phyloP scores from a whole-genome alignment of 2,888 invertebrate genomes.

The Athripsodes cinereus region DNA sequence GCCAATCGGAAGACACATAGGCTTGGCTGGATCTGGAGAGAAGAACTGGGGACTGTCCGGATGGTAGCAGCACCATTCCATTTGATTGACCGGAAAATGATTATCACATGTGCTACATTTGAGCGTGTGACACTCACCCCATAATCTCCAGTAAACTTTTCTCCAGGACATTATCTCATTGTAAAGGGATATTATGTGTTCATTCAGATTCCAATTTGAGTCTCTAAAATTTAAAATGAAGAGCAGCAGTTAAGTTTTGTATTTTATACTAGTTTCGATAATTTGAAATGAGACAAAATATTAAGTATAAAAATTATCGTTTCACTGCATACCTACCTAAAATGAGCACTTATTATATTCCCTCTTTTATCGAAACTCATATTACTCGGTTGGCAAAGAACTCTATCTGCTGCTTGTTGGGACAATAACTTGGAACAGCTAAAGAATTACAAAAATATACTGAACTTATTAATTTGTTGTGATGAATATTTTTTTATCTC shows the following conservation, averaged over 20 bases:
- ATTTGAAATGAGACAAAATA: no score
- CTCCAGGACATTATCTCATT: slow-evolving; percentile 81
- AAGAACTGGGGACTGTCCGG: slow-evolving; percentile 73
- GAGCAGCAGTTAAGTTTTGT: background rate
- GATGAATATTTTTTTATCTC: no score
- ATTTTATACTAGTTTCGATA: background rate
- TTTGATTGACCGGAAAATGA: slow-evolving; percentile 68
- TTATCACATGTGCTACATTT: slow-evolving; percentile 74
- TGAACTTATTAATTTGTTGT: no score
- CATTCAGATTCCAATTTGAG: slow-evolving; percentile 71
- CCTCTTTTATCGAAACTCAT: slow-evolving; percentile 71
- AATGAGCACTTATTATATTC: slow-evolving; percentile 63
- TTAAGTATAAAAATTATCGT: no score
- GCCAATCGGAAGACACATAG: slow-evolving; percentile 64
- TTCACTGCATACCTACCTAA: slow-evolving; percentile 54
- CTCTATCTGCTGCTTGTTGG: slow-evolving; percentile 60
- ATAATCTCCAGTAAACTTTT: slow-evolving; percentile 87
- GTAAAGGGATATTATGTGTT: slow-evolving; percentile 70
- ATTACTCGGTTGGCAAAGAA: slow-evolving; percentile 66
- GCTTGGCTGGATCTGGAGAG: slow-evolving; percentile 58
- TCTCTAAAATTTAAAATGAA: slow-evolving; percentile 59
- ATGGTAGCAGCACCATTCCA: slow-evolving; percentile 78
- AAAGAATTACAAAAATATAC: no score
- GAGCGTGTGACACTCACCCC: slow-evolving; percentile 87
- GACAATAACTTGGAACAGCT: slow-evolving; percentile 69